phyloP scores from a whole-genome alignment of 2,888 invertebrate genomes.

The Drosophila kuntzei region DNA sequence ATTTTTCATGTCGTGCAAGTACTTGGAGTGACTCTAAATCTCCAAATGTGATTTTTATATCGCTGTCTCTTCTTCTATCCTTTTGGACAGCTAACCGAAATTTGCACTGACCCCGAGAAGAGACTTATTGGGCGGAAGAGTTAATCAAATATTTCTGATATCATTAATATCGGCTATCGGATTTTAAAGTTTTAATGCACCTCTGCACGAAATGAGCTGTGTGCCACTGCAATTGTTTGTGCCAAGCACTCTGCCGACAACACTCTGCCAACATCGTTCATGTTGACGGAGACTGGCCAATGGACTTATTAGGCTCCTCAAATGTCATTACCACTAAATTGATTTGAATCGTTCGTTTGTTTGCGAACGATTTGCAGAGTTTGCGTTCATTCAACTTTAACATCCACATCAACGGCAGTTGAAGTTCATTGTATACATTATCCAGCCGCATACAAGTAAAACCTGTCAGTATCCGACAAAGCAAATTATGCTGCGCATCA shows the following conservation, averaged over 20 bases:
- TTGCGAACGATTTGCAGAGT: conserved; percentile 32
- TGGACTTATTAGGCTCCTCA: conserved; percentile 49
- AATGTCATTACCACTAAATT: conserved; percentile 53
- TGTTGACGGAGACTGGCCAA: conserved; percentile 24
- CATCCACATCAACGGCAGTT: not conserved
- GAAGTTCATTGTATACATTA: not conserved
- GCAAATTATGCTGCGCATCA: not conserved
- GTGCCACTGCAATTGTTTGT: not conserved
- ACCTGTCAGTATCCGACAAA: conserved; percentile 32
- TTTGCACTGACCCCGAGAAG: no score
- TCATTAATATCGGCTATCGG: no score
- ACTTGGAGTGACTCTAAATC: no score
- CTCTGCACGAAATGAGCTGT: not conserved
- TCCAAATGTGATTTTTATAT: no score
- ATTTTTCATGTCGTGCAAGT: no score
- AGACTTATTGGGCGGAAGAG: no score
- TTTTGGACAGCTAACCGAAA: no score
- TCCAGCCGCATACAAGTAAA: conserved; percentile 13
- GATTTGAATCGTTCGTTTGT: conserved; percentile 24
- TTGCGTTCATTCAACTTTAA: conserved; percentile 54
- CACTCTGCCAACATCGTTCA: conserved; percentile 26
- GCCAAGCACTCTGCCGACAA: not conserved
- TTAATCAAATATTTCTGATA: no score
- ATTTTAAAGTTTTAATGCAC: no score
- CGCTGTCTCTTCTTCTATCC: no score